Conservation (phyloP, 2,113 vertebrate genomes). For the Microtus richardsoni region DNA sequence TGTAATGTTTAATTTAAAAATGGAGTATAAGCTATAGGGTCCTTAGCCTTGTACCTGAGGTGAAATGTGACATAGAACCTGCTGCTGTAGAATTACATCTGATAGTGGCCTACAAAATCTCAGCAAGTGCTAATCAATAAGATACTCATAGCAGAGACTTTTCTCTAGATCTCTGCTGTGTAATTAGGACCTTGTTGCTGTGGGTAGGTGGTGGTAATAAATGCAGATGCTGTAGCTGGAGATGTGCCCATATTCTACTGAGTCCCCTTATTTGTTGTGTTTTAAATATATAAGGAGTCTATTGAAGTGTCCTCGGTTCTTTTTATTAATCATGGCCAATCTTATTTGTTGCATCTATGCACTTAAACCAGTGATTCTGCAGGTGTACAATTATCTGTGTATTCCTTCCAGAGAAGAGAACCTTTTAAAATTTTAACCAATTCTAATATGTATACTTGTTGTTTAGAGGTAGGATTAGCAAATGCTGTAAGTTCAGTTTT, state of each 20-base stretch:
- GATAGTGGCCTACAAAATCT: not conserved
- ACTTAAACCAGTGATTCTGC: not conserved
- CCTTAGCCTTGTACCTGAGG: not conserved
- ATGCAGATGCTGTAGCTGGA: not conserved
- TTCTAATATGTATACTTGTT: not conserved
- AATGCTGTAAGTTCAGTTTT: not conserved
- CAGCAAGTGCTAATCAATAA: not conserved
- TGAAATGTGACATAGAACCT: constrained; percentile 21
- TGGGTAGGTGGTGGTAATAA: not conserved
- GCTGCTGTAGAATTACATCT: not conserved
- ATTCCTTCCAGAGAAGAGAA: too few relatives aligned
- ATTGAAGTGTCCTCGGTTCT: not conserved
- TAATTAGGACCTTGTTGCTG: not conserved
- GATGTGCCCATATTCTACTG: not conserved
- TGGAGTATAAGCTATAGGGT: not conserved
- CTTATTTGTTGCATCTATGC: not conserved
- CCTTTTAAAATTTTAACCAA: not conserved
- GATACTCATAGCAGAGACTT: not conserved
- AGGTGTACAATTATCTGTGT: not conserved
- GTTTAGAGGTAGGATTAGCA: not conserved
- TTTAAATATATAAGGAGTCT: not conserved
- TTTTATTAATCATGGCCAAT: not conserved
- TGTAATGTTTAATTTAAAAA: not conserved
- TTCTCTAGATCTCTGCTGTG: not conserved
- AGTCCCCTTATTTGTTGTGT: not conserved